Evolutionary conservation across 2,113 vertebrate species (phyloP).

Genomic region (Philantomba maxwellii): DNA sequence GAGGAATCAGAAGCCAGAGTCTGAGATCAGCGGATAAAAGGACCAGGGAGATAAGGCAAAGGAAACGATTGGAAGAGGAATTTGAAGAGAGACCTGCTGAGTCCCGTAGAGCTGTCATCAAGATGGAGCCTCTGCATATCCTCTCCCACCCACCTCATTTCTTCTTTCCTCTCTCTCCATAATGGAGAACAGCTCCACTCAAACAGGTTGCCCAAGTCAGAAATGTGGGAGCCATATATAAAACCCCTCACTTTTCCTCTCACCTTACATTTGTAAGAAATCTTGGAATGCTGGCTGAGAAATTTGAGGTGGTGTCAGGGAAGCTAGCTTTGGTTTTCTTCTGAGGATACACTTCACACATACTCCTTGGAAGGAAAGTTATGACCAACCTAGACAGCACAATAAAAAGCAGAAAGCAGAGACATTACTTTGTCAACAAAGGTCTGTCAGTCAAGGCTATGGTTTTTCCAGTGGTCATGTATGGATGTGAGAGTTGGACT

Average conservation of each 20-base stretch:
- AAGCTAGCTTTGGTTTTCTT: not conserved
- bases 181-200: not conserved
- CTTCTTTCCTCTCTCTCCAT: not conserved
- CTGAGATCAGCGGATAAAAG: not conserved
- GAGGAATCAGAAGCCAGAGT: not conserved
- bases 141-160: not conserved
- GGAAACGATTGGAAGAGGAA: not conserved
- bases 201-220: not conserved
- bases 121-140: fast-evolving
- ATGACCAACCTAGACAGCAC: not conserved
- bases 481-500: not conserved
- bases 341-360: not conserved
- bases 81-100: not conserved
- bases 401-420: not conserved
- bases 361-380: not conserved
- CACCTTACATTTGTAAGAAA: not conserved
- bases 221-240: not conserved
- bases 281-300: not conserved
- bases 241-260: not conserved
- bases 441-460: not conserved
- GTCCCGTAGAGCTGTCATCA: not conserved
- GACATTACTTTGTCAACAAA: not conserved
- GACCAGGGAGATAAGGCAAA: not conserved
- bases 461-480: not conserved
- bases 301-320: not conserved